Conservation (phyloP, 2,113 vertebrate genomes). For the Leiothrix lutea region DNA sequence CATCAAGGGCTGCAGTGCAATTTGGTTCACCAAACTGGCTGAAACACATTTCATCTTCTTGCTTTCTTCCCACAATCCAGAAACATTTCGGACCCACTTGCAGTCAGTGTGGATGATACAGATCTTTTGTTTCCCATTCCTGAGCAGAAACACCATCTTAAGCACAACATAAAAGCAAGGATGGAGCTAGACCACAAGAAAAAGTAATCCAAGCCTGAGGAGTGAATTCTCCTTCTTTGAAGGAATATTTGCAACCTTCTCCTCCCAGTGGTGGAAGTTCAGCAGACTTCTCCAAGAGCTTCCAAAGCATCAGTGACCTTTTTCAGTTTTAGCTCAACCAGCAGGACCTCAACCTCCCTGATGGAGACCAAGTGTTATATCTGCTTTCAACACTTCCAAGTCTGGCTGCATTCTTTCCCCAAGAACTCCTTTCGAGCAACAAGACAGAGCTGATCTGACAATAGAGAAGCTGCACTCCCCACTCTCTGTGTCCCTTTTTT, state of each 20-base stretch:
- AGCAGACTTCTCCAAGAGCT: neutral
- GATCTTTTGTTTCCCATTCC: neutral
- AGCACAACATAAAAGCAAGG: neutral
- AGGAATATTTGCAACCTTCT: neutral
- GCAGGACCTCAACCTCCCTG: neutral
- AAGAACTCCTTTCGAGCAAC: neutral
- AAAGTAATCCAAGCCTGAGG: neutral
- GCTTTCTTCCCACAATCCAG: neutral
- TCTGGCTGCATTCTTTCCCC: neutral
- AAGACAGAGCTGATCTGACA: neutral
- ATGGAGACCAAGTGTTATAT: neutral
- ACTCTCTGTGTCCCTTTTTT: fast-evolving
- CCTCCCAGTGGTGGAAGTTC: neutral
- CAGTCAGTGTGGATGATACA: neutral
- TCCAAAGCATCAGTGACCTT: neutral
- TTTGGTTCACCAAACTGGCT: neutral
- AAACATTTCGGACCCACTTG: neutral
- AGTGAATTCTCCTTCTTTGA: neutral
- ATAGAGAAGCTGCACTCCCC: neutral
- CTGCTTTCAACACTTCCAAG: neutral
- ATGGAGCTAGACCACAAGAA: neutral
- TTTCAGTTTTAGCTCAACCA: neutral
- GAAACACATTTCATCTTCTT: neutral
- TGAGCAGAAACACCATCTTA: neutral
- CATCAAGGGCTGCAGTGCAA: neutral